These are phyloP conservation scores for Nymphalis c-album DNA, from an alignment of 2,888 invertebrate species.

Conservation along the genomic window DNA sequence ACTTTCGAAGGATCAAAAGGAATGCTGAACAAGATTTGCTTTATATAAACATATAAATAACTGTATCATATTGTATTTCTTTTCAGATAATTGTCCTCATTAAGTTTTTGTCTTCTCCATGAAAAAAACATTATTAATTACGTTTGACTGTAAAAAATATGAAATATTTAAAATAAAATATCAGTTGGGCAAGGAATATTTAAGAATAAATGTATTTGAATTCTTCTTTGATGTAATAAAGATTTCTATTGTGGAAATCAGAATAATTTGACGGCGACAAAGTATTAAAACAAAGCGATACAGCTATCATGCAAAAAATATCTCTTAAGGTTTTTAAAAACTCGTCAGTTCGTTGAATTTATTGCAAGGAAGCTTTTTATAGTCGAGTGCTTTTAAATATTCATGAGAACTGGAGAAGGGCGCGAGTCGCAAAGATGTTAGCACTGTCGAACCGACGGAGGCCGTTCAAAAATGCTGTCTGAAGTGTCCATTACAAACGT, in stretches of 20 bases:
- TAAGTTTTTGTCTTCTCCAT: too few species aligned
- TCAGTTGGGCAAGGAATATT: too few species aligned
- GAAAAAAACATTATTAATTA: too few species aligned
- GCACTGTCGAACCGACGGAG: conserved; percentile 1
- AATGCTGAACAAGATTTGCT: not conserved
- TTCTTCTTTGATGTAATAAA: not conserved
- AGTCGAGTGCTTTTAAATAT: conserved; percentile 12
- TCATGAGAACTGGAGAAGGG: conserved; percentile 6
- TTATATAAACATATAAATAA: not conserved
- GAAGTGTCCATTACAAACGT: conserved; percentile 9
- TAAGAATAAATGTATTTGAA: not conserved
- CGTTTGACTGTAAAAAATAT: too few species aligned
- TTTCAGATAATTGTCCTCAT: too few species aligned
- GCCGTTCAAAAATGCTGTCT: not conserved
- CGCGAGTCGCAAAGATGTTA: conserved; percentile 7
- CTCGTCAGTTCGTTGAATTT: conserved; percentile 11
- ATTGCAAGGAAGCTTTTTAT: conserved; percentile 9
- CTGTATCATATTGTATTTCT: too few species aligned
- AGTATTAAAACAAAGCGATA: conserved; percentile 7
- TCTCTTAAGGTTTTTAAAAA: conserved; percentile 9
- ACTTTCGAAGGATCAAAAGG: conserved; percentile 23
- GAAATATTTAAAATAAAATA: too few species aligned
- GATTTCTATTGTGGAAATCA: not conserved
- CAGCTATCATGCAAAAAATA: conserved; percentile 5
- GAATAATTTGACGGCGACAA: not conserved